phyloP scores from a whole-genome alignment of 2,113 vertebrate species.

The Chlorodrepanis virens region DNA sequence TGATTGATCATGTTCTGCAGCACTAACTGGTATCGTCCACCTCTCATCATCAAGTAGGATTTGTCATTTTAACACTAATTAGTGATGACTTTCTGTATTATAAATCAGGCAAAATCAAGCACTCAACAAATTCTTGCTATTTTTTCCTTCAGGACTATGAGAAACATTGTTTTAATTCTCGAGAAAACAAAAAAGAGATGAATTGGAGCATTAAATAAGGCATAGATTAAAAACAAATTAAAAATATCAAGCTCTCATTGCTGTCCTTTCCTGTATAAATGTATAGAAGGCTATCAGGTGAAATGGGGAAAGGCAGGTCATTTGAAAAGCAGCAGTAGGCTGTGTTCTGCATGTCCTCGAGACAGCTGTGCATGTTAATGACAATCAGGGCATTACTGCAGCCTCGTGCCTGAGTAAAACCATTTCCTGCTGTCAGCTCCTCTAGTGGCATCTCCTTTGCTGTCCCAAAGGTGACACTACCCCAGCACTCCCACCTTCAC shows the following conservation, averaged over 20 bases:
- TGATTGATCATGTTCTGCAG: not conserved
- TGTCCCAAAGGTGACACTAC: not conserved
- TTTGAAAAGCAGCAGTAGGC: not conserved
- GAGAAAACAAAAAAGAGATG: not conserved
- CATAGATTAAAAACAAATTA: not conserved
- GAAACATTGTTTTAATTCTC: not conserved
- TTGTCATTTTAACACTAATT: constrained; percentile 12
- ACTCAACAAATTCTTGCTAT: not conserved
- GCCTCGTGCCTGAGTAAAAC: not conserved
- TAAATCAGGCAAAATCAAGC: not conserved
- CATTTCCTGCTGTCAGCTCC: not conserved
- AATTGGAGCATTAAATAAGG: not conserved
- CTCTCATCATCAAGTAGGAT: not conserved
- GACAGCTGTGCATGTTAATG: not conserved
- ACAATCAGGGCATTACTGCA: not conserved
- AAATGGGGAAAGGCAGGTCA: not conserved
- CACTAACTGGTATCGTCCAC: not conserved
- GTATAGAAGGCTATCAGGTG: not conserved
- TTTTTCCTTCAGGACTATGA: not conserved
- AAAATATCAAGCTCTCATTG: not conserved
- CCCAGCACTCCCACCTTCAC: not conserved
- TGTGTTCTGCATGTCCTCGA: not conserved
- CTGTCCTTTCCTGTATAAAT: not conserved
- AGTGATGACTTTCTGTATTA: not conserved
- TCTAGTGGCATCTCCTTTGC: fast-evolving